Conservation (phyloP, 2,888 invertebrate species). For the Tetragonisca angustula region DNA sequence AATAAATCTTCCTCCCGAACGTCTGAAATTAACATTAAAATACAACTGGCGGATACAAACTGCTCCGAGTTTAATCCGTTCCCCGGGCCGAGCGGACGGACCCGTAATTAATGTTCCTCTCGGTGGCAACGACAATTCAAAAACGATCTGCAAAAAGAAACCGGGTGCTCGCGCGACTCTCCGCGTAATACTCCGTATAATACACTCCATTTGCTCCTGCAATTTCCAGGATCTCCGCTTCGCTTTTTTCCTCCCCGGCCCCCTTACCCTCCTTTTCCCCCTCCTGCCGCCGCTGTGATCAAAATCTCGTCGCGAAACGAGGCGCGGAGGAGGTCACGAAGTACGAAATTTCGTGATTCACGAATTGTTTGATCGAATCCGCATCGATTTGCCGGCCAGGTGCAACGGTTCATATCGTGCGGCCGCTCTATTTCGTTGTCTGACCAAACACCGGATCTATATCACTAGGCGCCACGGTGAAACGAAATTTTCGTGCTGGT, state of each 20-base stretch:
- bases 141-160: slow-evolving; percentile 41
- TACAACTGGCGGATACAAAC: slow-evolving; percentile 36
- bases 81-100: slow-evolving; percentile 25
- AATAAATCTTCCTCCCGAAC: slow-evolving; percentile 55
- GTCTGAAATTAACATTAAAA: slow-evolving; percentile 58
- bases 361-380: slow-evolving; percentile 5
- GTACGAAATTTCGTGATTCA: slow-evolving; percentile 14
- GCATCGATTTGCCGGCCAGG: not conserved
- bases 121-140: slow-evolving; percentile 30
- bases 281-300: not conserved
- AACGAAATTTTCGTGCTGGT: not conserved
- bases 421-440: not conserved
- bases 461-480: slow-evolving; percentile 17
- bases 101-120: slow-evolving; percentile 50
- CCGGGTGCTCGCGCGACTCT: not conserved
- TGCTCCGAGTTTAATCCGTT: slow-evolving; percentile 48
- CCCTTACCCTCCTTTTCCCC: accelerated
- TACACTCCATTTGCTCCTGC: not conserved
- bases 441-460: slow-evolving; percentile 8
- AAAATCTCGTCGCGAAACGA: slow-evolving; percentile 40
- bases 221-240: not conserved
- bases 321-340: slow-evolving; percentile 28
- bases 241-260: too few species aligned
- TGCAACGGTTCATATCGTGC: not conserved
- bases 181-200: slow-evolving; percentile 6